Evolutionary conservation across 2,888 invertebrate genomes (phyloP), one percentile per base, ranked within the genome.

Genomic region (Pherbina coryleti): DNA sequence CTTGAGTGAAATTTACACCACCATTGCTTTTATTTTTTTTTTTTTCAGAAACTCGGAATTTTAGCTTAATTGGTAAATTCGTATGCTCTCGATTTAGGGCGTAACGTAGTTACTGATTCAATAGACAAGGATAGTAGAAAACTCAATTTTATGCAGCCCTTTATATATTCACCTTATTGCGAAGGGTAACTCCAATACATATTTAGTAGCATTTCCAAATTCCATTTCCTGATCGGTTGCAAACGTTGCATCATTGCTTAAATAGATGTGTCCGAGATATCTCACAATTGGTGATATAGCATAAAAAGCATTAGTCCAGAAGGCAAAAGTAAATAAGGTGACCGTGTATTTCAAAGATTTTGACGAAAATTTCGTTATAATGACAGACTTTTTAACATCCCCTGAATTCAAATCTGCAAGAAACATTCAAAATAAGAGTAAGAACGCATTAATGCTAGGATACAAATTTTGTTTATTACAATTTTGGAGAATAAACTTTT

Each of bases 271-370:
- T 5, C 31, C 37, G 4, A 66, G 14, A 66, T 66, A 66, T 5
- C n/a, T 31, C 25, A 66, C 34, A 66, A 66, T 66, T 14, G 64
- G 64, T 19, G 64, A 66, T 17, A 66, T 19, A 5, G 31, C 64
- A 66, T 34, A 66, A 31, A 66, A 66, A 34, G 5, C 31, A 66
- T 66, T 66, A 3, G 64, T 66, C 34, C 28, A 66, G n/a, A 66
- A 66, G 3, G 31, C 64, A 66, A 66, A 34, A 31, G 19, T n/a
- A 66, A 66, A 66, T 7, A 66, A 34, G 0, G 34, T 66, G n/a
- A 34, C 31, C 8, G 64, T 66, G 22, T 66, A 66, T 34, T 66
- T 66, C 31, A 66, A 34, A 2, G 64, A 66, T 66, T 28, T 66
- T 14, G 31, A n/a, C 4, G 64, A 66, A n/a, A 66, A 66, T 34